phyloP scores from a whole-genome alignment of 2,888 invertebrate species.

The Scaptomyza caliginosa region DNA sequence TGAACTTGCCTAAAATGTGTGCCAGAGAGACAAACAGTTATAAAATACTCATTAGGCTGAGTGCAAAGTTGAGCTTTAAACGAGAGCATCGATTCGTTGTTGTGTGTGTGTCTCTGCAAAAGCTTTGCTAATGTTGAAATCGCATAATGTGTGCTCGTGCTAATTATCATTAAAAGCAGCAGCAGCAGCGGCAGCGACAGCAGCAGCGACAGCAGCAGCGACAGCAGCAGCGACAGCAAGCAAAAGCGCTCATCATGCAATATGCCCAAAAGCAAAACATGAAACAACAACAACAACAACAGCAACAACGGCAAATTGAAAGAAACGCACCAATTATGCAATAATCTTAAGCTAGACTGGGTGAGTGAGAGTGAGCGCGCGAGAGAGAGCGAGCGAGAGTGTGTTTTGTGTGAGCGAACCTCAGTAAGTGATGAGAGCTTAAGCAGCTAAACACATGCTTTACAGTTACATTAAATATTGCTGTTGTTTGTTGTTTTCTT shows the following conservation, averaged over 20 bases:
- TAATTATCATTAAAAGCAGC: constrained; percentile 35
- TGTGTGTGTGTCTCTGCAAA: constrained; percentile 1
- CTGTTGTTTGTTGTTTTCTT: constrained; percentile 21
- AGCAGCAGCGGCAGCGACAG: constrained; percentile 9
- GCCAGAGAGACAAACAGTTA: neutral
- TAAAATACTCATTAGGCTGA: neutral
- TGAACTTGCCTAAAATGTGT: neutral
- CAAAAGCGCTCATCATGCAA: constrained; percentile 27
- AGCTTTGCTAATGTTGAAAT: constrained; percentile 26
- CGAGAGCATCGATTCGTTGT: constrained; percentile 14
- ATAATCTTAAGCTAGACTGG: constrained; percentile 21
- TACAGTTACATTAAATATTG: constrained; percentile 15
- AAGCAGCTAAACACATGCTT: constrained; percentile 32
- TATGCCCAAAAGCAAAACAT: constrained; percentile 33
- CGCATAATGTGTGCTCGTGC: constrained; percentile 42
- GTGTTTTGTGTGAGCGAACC: neutral
- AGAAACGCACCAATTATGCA: constrained; percentile 64
- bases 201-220: constrained; percentile 7
- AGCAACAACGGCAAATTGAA: constrained; percentile 26
- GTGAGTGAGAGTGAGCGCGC: neutral
- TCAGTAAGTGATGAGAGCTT: neutral
- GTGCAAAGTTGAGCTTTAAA: neutral
- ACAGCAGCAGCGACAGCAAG: constrained; percentile 1
- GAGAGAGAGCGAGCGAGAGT: neutral
- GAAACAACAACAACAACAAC: too few species aligned